phyloP scores from a whole-genome alignment of 2,797 vertebrate genomes.

The Malacoraja senta region DNA sequence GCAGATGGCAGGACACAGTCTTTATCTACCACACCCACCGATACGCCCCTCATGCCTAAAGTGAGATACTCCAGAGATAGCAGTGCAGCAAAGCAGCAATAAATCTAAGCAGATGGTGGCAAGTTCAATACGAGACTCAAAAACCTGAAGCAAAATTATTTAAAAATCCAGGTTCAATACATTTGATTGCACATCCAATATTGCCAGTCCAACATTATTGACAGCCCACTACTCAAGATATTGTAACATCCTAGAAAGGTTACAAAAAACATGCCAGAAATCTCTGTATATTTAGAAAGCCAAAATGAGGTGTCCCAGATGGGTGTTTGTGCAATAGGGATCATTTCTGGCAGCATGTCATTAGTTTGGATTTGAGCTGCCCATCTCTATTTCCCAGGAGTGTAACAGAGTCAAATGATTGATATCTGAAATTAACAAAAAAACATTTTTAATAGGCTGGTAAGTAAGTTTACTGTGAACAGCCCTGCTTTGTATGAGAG shows the following conservation, averaged over 20 bases:
- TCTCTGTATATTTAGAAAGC: not conserved
- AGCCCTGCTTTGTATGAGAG: too few species aligned
- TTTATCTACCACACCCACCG: not conserved
- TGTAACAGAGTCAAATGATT: slow-evolving; percentile 1
- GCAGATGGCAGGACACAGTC: slow-evolving; percentile 11
- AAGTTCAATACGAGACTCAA: not conserved
- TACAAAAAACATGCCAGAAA: not conserved
- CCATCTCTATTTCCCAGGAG: not conserved
- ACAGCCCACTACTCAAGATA: not conserved
- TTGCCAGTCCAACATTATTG: not conserved
- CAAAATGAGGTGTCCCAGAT: too few species aligned
- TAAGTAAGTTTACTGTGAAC: too few species aligned
- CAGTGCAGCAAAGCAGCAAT: not conserved
- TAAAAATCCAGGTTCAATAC: not conserved
- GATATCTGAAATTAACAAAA: not conserved
- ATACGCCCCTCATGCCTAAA: not conserved
- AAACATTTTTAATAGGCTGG: not conserved
- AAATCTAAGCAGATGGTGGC: not conserved
- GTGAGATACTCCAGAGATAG: not conserved
- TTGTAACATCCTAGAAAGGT: not conserved
- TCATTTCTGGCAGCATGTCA: not conserved
- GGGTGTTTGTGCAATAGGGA: not conserved
- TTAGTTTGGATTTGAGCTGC: not conserved
- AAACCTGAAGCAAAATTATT: not conserved
- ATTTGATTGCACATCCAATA: not conserved